Conservation (phyloP, 2,888 invertebrate species). For the Patella depressa region DNA sequence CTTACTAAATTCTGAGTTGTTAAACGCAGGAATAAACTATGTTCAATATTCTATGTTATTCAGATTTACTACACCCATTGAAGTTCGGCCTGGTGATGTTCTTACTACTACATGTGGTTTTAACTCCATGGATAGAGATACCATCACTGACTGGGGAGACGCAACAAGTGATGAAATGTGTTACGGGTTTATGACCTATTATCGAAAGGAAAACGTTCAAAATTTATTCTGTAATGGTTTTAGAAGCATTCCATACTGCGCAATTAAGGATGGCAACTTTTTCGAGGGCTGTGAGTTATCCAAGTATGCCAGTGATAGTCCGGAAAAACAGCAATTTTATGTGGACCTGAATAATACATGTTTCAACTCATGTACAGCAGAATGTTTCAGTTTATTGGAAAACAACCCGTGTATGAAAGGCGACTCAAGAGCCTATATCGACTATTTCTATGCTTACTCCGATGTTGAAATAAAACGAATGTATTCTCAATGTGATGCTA, state of each 20-base stretch:
- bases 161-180: conserved; percentile 57
- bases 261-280: not conserved
- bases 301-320: too few relatives aligned
- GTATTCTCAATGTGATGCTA: too few relatives aligned
- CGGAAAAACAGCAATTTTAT: too few relatives aligned
- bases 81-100: conserved; percentile 46
- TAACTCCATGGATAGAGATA: conserved; percentile 26
- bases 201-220: conserved; percentile 38
- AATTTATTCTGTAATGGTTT: conserved; percentile 40
- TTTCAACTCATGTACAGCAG: too few relatives aligned
- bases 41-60: not conserved
- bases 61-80: conserved; percentile 41
- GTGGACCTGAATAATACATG: too few relatives aligned
- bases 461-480: too few relatives aligned
- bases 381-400: too few relatives aligned
- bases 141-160: conserved; percentile 45
- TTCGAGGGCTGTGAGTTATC: not conserved
- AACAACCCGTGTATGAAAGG: too few relatives aligned
- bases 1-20: too few relatives aligned
- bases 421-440: too few relatives aligned
- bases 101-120: conserved; percentile 45
- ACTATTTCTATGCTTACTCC: too few relatives aligned
- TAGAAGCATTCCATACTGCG: conserved; percentile 35
- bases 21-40: too few relatives aligned
- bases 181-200: conserved; percentile 51